A percentile compares a stretch with the other conserved stretches of the same genome.
phyloP scores from a whole-genome alignment of 2,888 invertebrate species.

The Netelia melanura region DNA sequence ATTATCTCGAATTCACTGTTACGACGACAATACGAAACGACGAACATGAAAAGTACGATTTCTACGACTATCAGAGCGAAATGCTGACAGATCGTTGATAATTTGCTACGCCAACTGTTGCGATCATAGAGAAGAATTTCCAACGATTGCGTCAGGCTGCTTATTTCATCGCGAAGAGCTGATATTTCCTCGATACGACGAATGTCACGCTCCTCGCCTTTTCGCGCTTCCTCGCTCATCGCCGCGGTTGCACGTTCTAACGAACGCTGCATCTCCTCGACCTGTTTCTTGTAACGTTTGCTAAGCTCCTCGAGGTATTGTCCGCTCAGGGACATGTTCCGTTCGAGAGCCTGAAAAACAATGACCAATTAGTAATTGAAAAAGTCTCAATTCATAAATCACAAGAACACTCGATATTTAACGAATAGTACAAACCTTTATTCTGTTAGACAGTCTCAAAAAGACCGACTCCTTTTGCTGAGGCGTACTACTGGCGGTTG shows the following conservation, averaged over 20 bases:
- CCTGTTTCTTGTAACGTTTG: conserved; percentile 97
- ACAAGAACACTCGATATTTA: no score
- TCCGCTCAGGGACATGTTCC: conserved; percentile 98
- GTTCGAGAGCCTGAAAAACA: conserved; percentile 92
- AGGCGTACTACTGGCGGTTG: conserved; percentile 80
- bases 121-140: conserved; percentile 88
- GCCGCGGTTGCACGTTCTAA: conserved; percentile 92
- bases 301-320: conserved; percentile 99
- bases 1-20: conserved; percentile 81
- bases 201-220: conserved; percentile 91
- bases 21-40: conserved; percentile 86
- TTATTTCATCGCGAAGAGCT: conserved; percentile 88
- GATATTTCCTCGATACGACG: conserved; percentile 92
- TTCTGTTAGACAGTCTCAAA: conserved; percentile 96
- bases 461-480: conserved; percentile 97
- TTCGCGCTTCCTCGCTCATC: conserved; percentile 90
- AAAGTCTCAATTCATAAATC: not conserved
- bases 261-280: conserved; percentile 96
- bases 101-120: conserved; percentile 88
- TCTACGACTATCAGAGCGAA: conserved; percentile 85
- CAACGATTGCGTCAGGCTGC: conserved; percentile 87
- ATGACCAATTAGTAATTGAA: not conserved
- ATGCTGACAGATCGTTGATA: conserved; percentile 86
- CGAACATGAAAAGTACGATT: conserved; percentile 85
- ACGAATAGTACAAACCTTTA: conserved; percentile 89